A percentile compares a stretch with the other conserved stretches of the same genome.
Evolutionary conservation across 1,140 invertebrate species (phyloP).

Genomic region (Chymomyza costata): DNA sequence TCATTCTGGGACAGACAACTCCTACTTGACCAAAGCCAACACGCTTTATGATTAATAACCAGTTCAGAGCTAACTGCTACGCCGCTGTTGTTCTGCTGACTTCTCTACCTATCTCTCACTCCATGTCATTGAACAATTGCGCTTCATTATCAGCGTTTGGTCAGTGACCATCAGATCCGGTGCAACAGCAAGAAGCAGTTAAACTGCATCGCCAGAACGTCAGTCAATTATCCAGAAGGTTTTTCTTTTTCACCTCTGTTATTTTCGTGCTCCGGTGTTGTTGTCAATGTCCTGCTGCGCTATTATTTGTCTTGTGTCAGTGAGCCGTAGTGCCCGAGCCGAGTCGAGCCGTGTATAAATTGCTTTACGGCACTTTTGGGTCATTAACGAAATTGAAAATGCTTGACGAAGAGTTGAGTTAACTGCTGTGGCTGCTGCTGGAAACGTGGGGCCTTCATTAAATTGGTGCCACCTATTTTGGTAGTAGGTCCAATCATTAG

Average conservation of each 20-base stretch:
- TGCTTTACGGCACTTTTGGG: slow-evolving; percentile 73
- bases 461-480: slow-evolving; percentile 60
- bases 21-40: slow-evolving; percentile 2
- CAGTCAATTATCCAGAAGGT: slow-evolving; percentile 36
- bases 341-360: slow-evolving; percentile 47
- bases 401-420: slow-evolving; percentile 38
- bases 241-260: slow-evolving; percentile 7
- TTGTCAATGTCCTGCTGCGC: slow-evolving; percentile 75
- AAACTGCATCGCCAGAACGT: slow-evolving; percentile 2
- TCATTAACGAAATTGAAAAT: slow-evolving; percentile 75
- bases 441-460: slow-evolving; percentile 26
- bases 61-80: slow-evolving; percentile 7
- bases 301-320: slow-evolving; percentile 74
- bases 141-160: slow-evolving; percentile 62
- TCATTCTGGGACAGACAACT: slow-evolving; percentile 7
- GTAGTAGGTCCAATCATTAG: slow-evolving; percentile 57
- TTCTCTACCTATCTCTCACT: slow-evolving; percentile 15
- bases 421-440: slow-evolving; percentile 2
- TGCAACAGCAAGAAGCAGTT: too few relatives aligned
- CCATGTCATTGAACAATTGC: slow-evolving; percentile 45
- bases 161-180: slow-evolving; percentile 31
- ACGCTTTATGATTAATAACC: slow-evolving; percentile 53
- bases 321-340: slow-evolving; percentile 24
- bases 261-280: slow-evolving; percentile 44
- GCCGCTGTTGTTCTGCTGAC: slow-evolving; percentile 7